Conservation (phyloP, 2,113 vertebrate species). For the Otis tarda region DNA sequence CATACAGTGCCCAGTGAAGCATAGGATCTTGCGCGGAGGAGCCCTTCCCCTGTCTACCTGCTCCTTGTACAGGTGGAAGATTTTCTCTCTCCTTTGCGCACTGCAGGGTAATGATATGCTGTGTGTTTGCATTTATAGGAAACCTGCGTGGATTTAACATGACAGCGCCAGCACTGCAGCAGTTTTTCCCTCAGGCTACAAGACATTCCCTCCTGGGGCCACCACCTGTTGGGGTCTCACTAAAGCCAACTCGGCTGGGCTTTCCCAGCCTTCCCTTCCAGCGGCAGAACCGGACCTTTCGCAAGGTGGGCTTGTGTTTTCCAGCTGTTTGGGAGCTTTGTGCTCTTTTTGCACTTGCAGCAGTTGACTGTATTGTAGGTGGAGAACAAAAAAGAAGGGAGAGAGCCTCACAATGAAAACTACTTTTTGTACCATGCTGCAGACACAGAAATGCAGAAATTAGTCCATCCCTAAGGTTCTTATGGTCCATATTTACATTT, state of each 20-base stretch:
- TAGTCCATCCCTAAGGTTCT: not conserved
- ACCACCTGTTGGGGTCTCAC: constrained; percentile 89
- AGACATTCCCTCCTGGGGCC: constrained; percentile 92
- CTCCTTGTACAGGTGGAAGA: not conserved
- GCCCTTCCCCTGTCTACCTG: not conserved
- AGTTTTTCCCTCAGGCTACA: constrained; percentile 90
- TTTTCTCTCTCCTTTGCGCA: not conserved
- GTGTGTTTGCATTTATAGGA: constrained; percentile 68
- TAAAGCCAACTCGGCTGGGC: constrained; percentile 85
- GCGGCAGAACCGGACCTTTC: constrained; percentile 82
- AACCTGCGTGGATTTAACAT: constrained; percentile 86
- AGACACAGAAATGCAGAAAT: not conserved
- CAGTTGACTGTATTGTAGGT: not conserved
- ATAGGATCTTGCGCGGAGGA: not conserved
- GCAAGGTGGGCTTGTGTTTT: constrained; percentile 74
- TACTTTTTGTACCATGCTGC: not conserved
- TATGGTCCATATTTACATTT: not conserved
- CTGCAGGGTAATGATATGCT: not conserved
- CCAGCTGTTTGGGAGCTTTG: not conserved
- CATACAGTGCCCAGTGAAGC: not conserved
- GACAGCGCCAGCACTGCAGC: constrained; percentile 87
- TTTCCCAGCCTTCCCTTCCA: constrained; percentile 83
- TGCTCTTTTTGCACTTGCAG: not conserved
- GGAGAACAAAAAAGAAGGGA: not conserved
- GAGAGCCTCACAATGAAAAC: not conserved